Percentiles rank a stretch among this genome's conserved stretches.
Conservation (phyloP, 1,140 invertebrate genomes). For the Drosophila lini region DNA sequence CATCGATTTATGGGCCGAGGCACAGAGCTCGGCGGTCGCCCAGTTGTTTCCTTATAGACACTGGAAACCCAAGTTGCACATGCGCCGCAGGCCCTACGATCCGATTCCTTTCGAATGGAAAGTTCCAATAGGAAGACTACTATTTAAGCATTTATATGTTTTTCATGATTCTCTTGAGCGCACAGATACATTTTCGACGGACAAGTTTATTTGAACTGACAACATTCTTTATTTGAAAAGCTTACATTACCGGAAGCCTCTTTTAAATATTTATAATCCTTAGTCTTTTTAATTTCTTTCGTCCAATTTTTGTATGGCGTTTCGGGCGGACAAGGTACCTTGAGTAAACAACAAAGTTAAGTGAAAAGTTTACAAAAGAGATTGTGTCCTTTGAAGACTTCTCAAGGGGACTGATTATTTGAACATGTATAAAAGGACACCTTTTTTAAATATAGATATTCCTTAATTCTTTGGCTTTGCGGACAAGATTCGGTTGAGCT, state of each 20-base stretch:
- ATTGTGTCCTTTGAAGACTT: background rate
- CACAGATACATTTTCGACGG: too few species aligned
- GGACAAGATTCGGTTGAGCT: background rate
- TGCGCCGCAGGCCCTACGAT: conserved; percentile 4
- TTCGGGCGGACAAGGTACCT: too few species aligned
- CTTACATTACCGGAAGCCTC: too few species aligned
- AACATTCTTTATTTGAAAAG: background rate
- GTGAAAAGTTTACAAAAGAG: background rate
- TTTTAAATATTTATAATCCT: too few species aligned
- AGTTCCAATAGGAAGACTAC: conserved; percentile 1
- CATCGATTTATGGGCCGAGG: conserved; percentile 56
- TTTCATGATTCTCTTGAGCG: background rate
- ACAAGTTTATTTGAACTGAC: background rate
- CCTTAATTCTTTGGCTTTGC: background rate
- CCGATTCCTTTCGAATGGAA: background rate
- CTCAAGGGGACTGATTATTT: background rate
- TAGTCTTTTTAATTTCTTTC: too few species aligned
- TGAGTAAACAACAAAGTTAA: too few species aligned
- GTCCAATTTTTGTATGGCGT: too few species aligned
- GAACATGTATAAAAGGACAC: background rate
- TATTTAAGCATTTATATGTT: background rate
- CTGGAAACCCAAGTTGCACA: conserved; percentile 9
- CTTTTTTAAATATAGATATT: background rate
- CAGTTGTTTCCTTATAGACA: conserved; percentile 14
- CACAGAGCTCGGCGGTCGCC: conserved; percentile 1